phyloP scores from a whole-genome alignment of 2,888 invertebrate genomes.

The Microdon myrmicae region DNA sequence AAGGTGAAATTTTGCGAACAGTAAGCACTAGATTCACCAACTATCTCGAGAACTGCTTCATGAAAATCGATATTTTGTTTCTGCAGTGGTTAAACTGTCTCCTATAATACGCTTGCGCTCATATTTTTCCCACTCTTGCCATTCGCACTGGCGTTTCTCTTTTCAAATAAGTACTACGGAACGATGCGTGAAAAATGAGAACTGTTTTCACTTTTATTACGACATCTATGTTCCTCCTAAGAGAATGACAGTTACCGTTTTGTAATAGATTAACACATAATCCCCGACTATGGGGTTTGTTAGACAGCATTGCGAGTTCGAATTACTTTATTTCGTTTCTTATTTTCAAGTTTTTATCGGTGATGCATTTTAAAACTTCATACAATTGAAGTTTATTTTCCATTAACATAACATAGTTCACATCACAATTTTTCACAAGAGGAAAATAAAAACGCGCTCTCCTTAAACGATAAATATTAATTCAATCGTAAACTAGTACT shows the following conservation, averaged over 20 bases:
- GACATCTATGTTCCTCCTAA: constrained; percentile 22
- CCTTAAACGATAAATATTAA: too few species aligned
- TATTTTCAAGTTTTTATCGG: too few species aligned
- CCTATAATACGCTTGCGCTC: constrained; percentile 44
- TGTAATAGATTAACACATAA: constrained; percentile 27
- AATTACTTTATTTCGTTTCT: too few species aligned
- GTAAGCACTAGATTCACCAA: constrained; percentile 51
- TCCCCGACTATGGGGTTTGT: too few species aligned
- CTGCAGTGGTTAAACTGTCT: constrained; percentile 47
- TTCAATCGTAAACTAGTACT: too few species aligned
- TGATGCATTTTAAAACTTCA: too few species aligned
- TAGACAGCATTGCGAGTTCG: too few species aligned
- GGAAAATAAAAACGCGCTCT: too few species aligned
- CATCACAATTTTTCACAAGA: too few species aligned
- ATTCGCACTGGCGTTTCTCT: constrained; percentile 29
- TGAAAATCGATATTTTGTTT: constrained; percentile 52
- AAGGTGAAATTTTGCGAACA: constrained; percentile 34
- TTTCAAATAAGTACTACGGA: constrained; percentile 20
- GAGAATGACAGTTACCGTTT: constrained; percentile 30
- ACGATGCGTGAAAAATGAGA: constrained; percentile 11
- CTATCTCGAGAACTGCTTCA: constrained; percentile 51
- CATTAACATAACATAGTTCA: too few species aligned
- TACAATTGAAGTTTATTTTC: too few species aligned
- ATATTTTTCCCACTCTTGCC: constrained; percentile 19
- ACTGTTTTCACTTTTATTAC: constrained; percentile 29